Percentiles rank a stretch among this genome's conserved stretches.
Evolutionary conservation across 2,888 invertebrate species (phyloP).

Genomic region (Agapostemon virescens): DNA sequence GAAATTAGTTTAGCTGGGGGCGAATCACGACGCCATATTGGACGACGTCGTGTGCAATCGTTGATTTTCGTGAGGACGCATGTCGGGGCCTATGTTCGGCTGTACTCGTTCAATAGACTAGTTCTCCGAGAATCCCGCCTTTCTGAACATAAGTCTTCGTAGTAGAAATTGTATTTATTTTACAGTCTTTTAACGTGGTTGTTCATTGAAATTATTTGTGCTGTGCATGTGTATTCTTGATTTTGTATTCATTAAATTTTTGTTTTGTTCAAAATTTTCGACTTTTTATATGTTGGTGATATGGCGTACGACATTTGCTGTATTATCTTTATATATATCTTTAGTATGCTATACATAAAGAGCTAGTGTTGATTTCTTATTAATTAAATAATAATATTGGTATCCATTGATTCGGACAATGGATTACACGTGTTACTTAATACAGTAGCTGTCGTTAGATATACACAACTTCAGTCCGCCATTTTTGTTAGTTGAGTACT

Average conservation of each 20-base stretch:
- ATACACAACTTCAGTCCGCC: slow-evolving; percentile 56
- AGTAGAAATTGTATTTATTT: slow-evolving; percentile 20
- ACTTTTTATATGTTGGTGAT: slow-evolving; percentile 21
- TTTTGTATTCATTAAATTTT: slow-evolving; percentile 11
- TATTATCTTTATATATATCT: slow-evolving; percentile 1
- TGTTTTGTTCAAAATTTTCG: not conserved
- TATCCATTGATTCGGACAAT: not conserved
- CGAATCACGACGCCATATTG: slow-evolving; percentile 52
- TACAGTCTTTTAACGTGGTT: not conserved
- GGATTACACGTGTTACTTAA: slow-evolving; percentile 20
- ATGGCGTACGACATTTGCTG: slow-evolving; percentile 7
- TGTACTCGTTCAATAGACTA: slow-evolving; percentile 66
- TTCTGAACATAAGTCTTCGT: slow-evolving; percentile 29
- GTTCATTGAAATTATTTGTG: slow-evolving; percentile 21
- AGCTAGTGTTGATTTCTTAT: not conserved
- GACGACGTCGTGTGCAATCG: slow-evolving; percentile 68
- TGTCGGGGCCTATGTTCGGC: slow-evolving; percentile 72
- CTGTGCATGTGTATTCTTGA: slow-evolving; percentile 21
- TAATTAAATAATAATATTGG: not conserved
- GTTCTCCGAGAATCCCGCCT: slow-evolving; percentile 63
- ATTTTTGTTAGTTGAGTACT: slow-evolving; percentile 68
- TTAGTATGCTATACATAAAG: not conserved
- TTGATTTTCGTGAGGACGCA: slow-evolving; percentile 64
- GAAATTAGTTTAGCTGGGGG: slow-evolving; percentile 26
- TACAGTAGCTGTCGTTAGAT: slow-evolving; percentile 26